A percentile compares a stretch with the other conserved stretches of the same genome.
These are phyloP conservation scores for Erebia epiphron DNA, from an alignment of 2,888 invertebrate genomes.

Conservation along the genomic window DNA sequence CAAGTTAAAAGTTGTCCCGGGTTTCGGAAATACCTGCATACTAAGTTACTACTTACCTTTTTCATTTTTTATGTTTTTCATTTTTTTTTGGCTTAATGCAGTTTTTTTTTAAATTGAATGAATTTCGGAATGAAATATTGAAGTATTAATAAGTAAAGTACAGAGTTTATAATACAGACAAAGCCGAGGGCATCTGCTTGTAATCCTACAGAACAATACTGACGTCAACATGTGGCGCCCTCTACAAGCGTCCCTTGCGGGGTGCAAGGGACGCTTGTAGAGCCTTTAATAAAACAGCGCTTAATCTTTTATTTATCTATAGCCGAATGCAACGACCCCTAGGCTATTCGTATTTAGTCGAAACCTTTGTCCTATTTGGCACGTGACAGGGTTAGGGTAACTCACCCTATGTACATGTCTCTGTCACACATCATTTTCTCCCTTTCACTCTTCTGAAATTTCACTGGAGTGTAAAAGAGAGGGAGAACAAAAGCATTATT, in stretches of 20 bases:
- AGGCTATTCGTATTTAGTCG: slow-evolving; percentile 43
- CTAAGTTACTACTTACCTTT: too few species aligned
- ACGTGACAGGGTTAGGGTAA: slow-evolving; percentile 72
- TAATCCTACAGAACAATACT: slow-evolving; percentile 8
- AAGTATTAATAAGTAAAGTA: too few species aligned
- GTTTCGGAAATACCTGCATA: too few species aligned
- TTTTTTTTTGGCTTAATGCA: too few species aligned
- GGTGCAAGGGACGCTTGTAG: too few species aligned
- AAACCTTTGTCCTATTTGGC: slow-evolving; percentile 62
- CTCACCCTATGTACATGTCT: slow-evolving; percentile 56
- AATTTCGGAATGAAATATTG: background rate
- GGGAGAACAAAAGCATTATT: slow-evolving; percentile 27
- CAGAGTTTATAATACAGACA: background rate
- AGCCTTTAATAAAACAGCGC: slow-evolving; percentile 17
- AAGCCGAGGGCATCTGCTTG: background rate
- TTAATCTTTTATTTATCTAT: slow-evolving; percentile 31
- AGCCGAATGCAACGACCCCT: slow-evolving; percentile 40
- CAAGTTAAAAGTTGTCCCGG: too few species aligned
- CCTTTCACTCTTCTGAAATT: slow-evolving; percentile 15
- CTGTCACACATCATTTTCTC: slow-evolving; percentile 23
- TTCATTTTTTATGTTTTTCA: too few species aligned
- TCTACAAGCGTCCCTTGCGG: slow-evolving; percentile 14
- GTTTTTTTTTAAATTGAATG: too few species aligned
- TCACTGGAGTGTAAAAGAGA: slow-evolving; percentile 27
- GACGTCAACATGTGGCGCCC: slow-evolving; percentile 16